phyloP scores from a whole-genome alignment of 1,140 invertebrate genomes.

The Ceratoteleas bidentatus region DNA sequence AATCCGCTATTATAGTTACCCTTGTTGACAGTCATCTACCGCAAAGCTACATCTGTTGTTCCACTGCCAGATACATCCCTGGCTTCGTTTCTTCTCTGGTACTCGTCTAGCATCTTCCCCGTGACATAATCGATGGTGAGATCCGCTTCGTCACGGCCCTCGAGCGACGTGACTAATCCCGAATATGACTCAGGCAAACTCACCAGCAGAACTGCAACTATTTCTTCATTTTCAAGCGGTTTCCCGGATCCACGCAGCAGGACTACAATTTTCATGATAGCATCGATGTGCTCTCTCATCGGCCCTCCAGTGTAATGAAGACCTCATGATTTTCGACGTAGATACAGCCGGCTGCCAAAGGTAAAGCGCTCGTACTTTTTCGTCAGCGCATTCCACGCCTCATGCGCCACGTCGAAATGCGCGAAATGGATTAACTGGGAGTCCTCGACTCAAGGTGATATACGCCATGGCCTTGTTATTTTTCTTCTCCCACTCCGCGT shows the following conservation, averaged over 20 bases:
- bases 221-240: slow-evolving; percentile 56
- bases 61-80: too few species aligned
- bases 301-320: slow-evolving; percentile 26
- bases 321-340: slow-evolving; percentile 44
- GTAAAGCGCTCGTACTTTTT: slow-evolving; percentile 58
- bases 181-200: slow-evolving; percentile 63
- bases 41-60: slow-evolving; percentile 16
- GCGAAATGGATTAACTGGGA: slow-evolving; percentile 33
- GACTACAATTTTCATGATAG: slow-evolving; percentile 56
- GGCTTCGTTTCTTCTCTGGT: too few species aligned
- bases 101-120: slow-evolving; percentile 47
- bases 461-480: too few species aligned
- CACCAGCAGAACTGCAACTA: slow-evolving; percentile 57
- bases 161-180: slow-evolving; percentile 55
- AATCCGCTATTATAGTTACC: too few species aligned
- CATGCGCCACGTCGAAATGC: slow-evolving; percentile 9
- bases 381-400: slow-evolving; percentile 24
- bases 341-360: slow-evolving; percentile 52
- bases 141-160: slow-evolving; percentile 60
- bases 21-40: too few species aligned
- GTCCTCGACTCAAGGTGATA: too few species aligned
- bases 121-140: slow-evolving; percentile 62
- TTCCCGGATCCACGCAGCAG: slow-evolving; percentile 52
- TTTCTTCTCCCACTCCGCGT: too few species aligned
- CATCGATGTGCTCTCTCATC: slow-evolving; percentile 50